phyloP scores from a whole-genome alignment of 2,797 vertebrate genomes.

The Sebastes diploproa region DNA sequence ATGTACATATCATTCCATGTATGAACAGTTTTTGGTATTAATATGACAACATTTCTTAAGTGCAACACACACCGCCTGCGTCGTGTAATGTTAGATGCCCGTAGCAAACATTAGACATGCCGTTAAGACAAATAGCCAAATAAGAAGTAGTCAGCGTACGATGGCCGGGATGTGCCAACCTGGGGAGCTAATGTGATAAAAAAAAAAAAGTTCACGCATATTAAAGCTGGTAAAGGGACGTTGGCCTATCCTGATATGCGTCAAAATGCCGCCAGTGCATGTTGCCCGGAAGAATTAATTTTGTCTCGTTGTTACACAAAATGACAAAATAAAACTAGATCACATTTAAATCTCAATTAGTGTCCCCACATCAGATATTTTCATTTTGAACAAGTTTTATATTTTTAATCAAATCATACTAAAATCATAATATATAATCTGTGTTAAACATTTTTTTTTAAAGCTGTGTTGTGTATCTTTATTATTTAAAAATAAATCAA shows the following conservation, averaged over 20 bases:
- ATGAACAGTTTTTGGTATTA: not conserved
- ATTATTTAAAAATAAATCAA: not conserved
- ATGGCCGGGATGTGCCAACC: not conserved
- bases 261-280: not conserved
- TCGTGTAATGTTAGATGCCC: not conserved
- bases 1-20: not conserved
- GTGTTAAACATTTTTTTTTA: not conserved
- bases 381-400: not conserved
- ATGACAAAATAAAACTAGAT: not conserved
- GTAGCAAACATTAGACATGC: not conserved
- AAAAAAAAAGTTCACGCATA: not conserved
- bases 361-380: not conserved
- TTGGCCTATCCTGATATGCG: not conserved
- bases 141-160: not conserved
- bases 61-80: conserved; percentile 3
- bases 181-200: not conserved
- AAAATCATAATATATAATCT: not conserved
- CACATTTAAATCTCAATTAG: not conserved
- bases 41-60: not conserved
- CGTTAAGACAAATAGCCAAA: not conserved
- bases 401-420: not conserved
- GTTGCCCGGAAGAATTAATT: not conserved
- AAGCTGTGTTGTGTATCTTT: not conserved
- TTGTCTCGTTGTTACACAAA: not conserved
- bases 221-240: not conserved